These are phyloP conservation scores for Paguma larvata DNA, from an alignment of 2,797 vertebrate genomes.

Conservation along the genomic window DNA sequence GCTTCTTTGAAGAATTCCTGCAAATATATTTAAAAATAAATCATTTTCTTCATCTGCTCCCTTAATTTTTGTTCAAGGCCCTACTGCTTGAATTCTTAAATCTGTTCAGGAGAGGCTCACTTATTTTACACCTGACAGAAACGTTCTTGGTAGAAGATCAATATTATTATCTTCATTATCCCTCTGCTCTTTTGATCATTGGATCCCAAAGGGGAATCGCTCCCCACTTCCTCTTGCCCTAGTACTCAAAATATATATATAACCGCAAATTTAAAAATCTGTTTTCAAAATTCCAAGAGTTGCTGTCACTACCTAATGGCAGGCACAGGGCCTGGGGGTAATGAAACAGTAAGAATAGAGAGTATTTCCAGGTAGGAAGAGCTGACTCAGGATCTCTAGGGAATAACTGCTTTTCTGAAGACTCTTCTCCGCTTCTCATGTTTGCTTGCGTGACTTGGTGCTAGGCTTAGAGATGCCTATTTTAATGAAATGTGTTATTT, in stretches of 20 bases:
- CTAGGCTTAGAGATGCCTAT: conserved; percentile 28
- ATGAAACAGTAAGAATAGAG: not conserved
- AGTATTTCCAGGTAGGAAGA: not conserved
- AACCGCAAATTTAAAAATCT: not conserved
- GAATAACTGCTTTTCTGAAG: not conserved
- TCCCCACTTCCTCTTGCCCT: not conserved
- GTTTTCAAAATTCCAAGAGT: not conserved
- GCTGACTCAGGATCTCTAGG: not conserved
- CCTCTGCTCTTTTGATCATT: not conserved
- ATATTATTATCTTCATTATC: not conserved
- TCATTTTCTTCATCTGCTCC: not conserved
- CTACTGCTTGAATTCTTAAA: not conserved
- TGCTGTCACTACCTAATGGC: not conserved
- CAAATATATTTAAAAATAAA: not conserved
- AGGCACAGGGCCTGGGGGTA: not conserved
- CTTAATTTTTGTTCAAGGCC: not conserved
- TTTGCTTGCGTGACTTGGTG: not conserved
- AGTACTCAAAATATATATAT: not conserved
- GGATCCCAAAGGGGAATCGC: not conserved
- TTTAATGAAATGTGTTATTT: conserved; percentile 69
- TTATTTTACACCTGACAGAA: not conserved
- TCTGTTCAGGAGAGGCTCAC: accelerated
- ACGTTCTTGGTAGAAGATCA: not conserved
- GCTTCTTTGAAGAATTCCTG: not conserved
- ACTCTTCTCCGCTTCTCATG: not conserved